Evolutionary conservation across 2,888 invertebrate genomes (phyloP).

Genomic region (Pachliopta kotzebuea): DNA sequence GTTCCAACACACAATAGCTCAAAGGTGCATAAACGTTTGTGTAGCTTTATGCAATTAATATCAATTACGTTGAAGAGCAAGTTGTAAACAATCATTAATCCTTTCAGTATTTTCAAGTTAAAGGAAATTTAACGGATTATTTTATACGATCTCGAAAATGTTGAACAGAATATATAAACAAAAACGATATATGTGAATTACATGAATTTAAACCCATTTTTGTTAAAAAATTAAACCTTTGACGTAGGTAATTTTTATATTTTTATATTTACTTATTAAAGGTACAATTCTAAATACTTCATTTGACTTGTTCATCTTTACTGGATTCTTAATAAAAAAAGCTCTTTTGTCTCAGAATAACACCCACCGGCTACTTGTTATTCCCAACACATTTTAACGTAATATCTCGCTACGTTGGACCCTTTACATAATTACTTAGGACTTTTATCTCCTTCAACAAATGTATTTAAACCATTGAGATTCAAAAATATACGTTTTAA

Average conservation of each 20-base stretch:
- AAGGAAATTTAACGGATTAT: not conserved
- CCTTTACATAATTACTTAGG: slow-evolving; percentile 1
- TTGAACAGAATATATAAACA: no score
- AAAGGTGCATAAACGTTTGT: not conserved
- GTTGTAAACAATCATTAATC: not conserved
- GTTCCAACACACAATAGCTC: not conserved
- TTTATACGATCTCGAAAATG: no score
- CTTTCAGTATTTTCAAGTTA: not conserved
- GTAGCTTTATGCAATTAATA: not conserved
- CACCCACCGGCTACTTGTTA: not conserved
- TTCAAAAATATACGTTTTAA: not conserved
- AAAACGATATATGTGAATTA: no score
- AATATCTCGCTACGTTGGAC: not conserved
- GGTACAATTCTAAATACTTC: not conserved
- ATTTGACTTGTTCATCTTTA: not conserved
- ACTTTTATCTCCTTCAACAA: slow-evolving; percentile 2
- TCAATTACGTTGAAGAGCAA: not conserved
- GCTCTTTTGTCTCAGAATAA: not conserved
- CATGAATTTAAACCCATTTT: no score
- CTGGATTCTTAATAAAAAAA: not conserved
- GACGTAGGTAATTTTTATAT: no score
- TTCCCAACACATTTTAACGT: not conserved
- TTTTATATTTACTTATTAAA: no score
- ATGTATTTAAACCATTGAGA: not conserved
- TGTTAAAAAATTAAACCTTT: no score